Percentiles rank a stretch among this genome's conserved stretches.
phyloP scores from a whole-genome alignment of 2,888 invertebrate genomes.

The Parascotia fuliginaria region DNA sequence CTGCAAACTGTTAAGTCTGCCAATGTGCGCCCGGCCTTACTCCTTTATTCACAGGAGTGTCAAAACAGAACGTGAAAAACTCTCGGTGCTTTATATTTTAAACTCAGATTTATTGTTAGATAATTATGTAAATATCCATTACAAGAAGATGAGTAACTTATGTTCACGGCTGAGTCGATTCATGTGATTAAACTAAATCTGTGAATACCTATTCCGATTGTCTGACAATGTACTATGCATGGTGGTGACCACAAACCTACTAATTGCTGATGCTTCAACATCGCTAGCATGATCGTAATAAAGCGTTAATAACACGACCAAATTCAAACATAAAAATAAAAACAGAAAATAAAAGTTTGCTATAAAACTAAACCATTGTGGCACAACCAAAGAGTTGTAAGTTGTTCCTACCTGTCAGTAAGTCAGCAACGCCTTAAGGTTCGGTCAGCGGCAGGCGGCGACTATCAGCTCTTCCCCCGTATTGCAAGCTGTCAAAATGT shows the following conservation, averaged over 20 bases:
- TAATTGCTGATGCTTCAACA: slow-evolving; percentile 20
- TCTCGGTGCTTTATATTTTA: too few species aligned
- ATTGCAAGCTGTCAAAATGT: slow-evolving; percentile 57
- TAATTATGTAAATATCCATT: background rate
- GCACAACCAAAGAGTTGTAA: background rate
- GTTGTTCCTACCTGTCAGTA: slow-evolving; percentile 34
- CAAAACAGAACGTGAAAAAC: too few species aligned
- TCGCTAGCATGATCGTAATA: slow-evolving; percentile 21
- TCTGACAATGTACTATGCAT: background rate
- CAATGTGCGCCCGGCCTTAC: too few species aligned
- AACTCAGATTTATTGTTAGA: too few species aligned
- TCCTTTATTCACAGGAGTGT: too few species aligned
- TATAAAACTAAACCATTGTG: background rate
- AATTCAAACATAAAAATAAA: slow-evolving; percentile 1
- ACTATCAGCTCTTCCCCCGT: slow-evolving; percentile 15
- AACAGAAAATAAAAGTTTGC: background rate
- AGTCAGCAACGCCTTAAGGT: background rate
- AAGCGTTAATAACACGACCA: background rate
- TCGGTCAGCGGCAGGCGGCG: slow-evolving; percentile 1
- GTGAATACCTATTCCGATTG: background rate
- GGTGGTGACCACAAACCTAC: slow-evolving; percentile 24
- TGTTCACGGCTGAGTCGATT: too few species aligned
- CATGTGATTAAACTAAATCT: too few species aligned
- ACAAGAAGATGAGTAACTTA: too few species aligned
- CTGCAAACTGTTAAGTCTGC: too few species aligned